Evolutionary conservation across 2,888 invertebrate genomes (phyloP).

Genomic region (Mechanitis mazaeus): DNA sequence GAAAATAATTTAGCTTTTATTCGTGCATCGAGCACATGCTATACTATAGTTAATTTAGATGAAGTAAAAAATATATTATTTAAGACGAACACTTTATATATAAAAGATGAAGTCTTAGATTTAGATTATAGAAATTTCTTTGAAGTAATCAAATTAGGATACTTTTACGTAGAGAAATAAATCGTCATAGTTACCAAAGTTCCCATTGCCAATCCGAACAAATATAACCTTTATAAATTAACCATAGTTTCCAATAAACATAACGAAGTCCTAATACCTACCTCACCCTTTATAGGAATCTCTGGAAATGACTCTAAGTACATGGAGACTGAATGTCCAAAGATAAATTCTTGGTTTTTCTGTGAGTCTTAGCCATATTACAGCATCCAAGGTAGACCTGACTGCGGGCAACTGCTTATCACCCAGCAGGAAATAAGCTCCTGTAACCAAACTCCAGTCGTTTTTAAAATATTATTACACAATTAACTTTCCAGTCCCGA

Average conservation of each 20-base stretch:
- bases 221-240: conserved; percentile 12
- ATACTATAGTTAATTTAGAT: conserved; percentile 7
- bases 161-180: conserved; percentile 9
- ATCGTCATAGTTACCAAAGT: conserved; percentile 20
- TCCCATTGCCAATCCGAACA: conserved; percentile 6
- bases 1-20: conserved; percentile 1
- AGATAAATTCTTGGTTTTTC: conserved; percentile 17
- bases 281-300: conserved; percentile 15
- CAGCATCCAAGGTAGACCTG: conserved; percentile 13
- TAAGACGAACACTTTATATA: conserved; percentile 4
- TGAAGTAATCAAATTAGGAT: conserved; percentile 17
- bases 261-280: conserved; percentile 8
- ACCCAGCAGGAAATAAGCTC: conserved; percentile 18
- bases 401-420: conserved; percentile 29
- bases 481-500: conserved; percentile 25
- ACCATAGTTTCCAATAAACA: conserved; percentile 14
- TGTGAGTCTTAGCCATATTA: conserved; percentile 22
- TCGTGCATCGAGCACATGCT: conserved; percentile 1
- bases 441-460: conserved; percentile 8
- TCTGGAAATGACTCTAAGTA: conserved; percentile 10
- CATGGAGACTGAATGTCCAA: conserved; percentile 22
- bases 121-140: conserved; percentile 19
- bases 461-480: conserved; percentile 22
- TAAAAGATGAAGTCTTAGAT: conserved; percentile 5
- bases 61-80: conserved; percentile 7